phyloP scores from a whole-genome alignment of 92 coral and sea anemone genomes.

The Bergia sp. region DNA sequence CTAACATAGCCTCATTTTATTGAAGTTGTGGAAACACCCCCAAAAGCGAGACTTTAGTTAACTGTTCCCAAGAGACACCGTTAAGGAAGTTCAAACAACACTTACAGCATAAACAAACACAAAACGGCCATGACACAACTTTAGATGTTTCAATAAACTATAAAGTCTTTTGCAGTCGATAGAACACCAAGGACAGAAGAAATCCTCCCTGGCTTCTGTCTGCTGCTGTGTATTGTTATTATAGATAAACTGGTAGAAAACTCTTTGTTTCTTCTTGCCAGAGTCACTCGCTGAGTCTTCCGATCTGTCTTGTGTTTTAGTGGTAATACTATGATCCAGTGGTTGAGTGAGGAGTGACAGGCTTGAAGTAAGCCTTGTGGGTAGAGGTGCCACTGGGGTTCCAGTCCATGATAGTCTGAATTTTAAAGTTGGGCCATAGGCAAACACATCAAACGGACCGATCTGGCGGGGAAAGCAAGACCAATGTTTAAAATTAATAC shows the following conservation, averaged over 20 bases:
- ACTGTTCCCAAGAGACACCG: neutral
- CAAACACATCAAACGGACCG: slow-evolving; percentile 98
- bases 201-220: slow-evolving; percentile 95
- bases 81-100: neutral
- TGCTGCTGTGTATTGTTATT: slow-evolving; percentile 97
- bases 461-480: slow-evolving; percentile 60
- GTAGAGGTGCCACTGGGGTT: slow-evolving; percentile 69
- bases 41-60: no score
- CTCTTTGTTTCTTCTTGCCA: slow-evolving; percentile 69
- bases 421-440: slow-evolving; percentile 96
- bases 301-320: slow-evolving; percentile 59
- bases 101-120: slow-evolving; percentile 94
- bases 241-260: slow-evolving; percentile 96
- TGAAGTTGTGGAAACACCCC: no score
- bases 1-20: no score
- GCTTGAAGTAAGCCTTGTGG: slow-evolving; percentile 70
- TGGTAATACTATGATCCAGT: slow-evolving; percentile 59
- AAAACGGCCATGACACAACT: slow-evolving; percentile 95
- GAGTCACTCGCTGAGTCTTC: slow-evolving; percentile 68
- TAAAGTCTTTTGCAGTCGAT: slow-evolving; percentile 91
- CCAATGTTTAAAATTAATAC: neutral
- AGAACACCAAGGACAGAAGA: slow-evolving; percentile 96
- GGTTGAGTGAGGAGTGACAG: slow-evolving; percentile 72
- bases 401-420: slow-evolving; percentile 94
- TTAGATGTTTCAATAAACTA: slow-evolving; percentile 90